Conservation (phyloP, 2,888 invertebrate species). For the Fragum whitleyi region DNA sequence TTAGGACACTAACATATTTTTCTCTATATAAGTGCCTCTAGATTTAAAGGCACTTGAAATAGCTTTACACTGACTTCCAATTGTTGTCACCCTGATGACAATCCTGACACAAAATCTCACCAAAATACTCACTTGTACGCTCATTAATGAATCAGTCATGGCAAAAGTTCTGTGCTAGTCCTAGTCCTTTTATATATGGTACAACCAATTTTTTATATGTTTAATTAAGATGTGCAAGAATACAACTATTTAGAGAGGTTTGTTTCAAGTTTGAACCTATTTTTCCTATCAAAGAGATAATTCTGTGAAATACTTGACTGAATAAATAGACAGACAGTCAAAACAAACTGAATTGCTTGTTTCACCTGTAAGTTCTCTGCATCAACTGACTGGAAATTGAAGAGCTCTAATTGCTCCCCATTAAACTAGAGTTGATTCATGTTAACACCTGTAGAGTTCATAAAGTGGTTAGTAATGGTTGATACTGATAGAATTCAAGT, state of each 20-base stretch:
- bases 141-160: too few relatives aligned
- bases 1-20: too few relatives aligned
- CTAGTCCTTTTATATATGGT: too few relatives aligned
- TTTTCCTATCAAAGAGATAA: background rate
- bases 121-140: too few relatives aligned
- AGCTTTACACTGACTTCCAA: too few relatives aligned
- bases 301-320: background rate
- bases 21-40: too few relatives aligned
- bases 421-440: background rate
- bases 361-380: background rate
- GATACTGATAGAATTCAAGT: background rate
- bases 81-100: too few relatives aligned
- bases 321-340: constrained; percentile 10
- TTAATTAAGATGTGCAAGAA: background rate
- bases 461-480: background rate
- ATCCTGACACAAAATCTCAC: too few relatives aligned
- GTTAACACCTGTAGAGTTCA: constrained; percentile 12
- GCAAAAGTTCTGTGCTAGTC: too few relatives aligned
- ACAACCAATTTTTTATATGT: too few relatives aligned
- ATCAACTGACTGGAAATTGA: background rate
- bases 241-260: background rate
- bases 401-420: background rate
- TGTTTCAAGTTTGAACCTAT: too few relatives aligned
- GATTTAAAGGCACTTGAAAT: too few relatives aligned
- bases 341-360: background rate